Evolutionary conservation across 2,797 vertebrate genomes (phyloP), one percentile per base, ranked within the genome.

Genomic region (Kryptopterus vitreolus): DNA sequence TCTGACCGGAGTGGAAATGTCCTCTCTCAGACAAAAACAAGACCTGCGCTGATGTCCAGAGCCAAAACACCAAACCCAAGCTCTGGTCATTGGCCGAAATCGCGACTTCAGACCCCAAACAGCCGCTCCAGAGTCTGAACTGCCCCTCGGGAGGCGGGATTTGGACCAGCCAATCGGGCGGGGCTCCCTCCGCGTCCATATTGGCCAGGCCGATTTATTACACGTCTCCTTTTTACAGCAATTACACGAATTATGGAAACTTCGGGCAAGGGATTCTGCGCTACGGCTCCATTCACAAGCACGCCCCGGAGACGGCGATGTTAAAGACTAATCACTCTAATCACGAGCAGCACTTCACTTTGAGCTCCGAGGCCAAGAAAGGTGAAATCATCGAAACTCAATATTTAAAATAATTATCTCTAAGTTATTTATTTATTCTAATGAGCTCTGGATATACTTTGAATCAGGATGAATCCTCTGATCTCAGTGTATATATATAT

Each of bases 51-150:
- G 93, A 92, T 20, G 91, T 93, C 58, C 95, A 93, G 86, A 96
- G 90, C 87, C 94, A 93, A 26, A 85, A 92, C 85, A 93, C 90
- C 88, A 98, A 99, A 81, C 97, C 98, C 88, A 99, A 99, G 85
- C 90, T 99, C 75, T 99, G 97, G 97, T 99, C 98, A 29, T 92
- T 99, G 91, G 98, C 96, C 72, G 98, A 99, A 92, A 99, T 99
- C 81, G 98, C 98, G 92, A 99, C 97, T 80, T 98, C 98, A 92
- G 97, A 98, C 95, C 93, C 94, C 89, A 99, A 98, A 91, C 95
- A 94, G 66, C 94, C 90, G 81, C 74, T 93, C 8, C 76, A 68
- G 81, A 95, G 91, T 69, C 94, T 92, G 83, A 91, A 86, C 55
- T 94, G 94, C 88, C 92, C 90, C 88, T 89, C 95, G 0, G 89